Base-by-base conservation (phyloP, 1,140 invertebrate genomes). In the Spodoptera litura region DNA sequence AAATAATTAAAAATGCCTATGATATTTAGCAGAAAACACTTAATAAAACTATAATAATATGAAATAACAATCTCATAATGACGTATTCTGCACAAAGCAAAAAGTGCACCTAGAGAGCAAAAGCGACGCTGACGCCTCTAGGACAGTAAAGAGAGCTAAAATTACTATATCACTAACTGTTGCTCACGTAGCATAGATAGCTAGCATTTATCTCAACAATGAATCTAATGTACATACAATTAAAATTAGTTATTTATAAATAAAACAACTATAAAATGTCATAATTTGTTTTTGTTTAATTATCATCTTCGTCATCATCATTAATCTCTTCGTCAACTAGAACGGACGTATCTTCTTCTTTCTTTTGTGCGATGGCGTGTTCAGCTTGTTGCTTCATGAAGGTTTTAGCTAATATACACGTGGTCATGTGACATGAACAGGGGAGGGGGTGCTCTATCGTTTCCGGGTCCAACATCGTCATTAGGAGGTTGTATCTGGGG, bases 361-460 rank as follows among this genome's bases (percentile, higher is more conserved):
- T 78, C 11, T 55, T 70, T 52, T 82, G 58, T 44, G 70, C 77
- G 2, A 80, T 20, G 5, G 72, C 68, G 61, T 81, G 72, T 56
- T 85, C 81, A 2, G 80, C 77, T 52, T 95, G 88, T 83, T 95
- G 91, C 68, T 95, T 88, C 76, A 97, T 94, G 75, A 96, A 96
- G 38, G 95, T 93, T 82, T 96, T 96, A 8, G 96, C 96, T 13
- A 98, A 93, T 84, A 97, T 96, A 90, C 97, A 98, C 89, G 97
- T 97, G 0, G 97, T 97, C 94, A 96, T 95, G 83, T 96, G 93
- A 93, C 98, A 98, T 13, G 93, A 78, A 88, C 98, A 98, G 13
- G 97, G 97, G 31, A 97, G 88, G 1, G 97, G 97, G 90, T 98
- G 98, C 44, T 96, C 96, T 56, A 97, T 95, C 51, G 95, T 93